Conservation (phyloP, 2,113 vertebrate genomes). For the Rattus norvegicus region DNA sequence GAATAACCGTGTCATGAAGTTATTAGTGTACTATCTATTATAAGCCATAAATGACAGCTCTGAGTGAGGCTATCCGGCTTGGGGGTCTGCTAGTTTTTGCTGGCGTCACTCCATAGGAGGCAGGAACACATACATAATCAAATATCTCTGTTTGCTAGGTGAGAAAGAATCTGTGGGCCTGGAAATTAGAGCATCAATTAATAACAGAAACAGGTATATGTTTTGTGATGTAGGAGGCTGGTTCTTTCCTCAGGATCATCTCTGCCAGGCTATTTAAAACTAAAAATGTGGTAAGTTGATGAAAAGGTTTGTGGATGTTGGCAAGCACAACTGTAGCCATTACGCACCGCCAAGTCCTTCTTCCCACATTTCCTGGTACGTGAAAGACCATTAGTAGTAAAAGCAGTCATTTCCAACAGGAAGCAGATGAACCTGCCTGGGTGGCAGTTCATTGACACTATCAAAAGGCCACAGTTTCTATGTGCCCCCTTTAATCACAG, state of each 20-base stretch:
- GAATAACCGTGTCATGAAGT: conserved; percentile 52
- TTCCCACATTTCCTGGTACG: neutral
- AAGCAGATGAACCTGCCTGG: neutral
- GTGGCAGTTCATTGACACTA: neutral
- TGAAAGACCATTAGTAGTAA: neutral
- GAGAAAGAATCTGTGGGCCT: neutral
- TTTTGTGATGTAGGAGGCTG: neutral
- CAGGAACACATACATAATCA: neutral
- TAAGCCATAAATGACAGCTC: conserved; percentile 62
- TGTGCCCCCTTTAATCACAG: neutral
- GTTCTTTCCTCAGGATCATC: neutral
- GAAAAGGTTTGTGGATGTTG: neutral
- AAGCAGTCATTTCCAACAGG: neutral
- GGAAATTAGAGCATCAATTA: conserved; percentile 9
- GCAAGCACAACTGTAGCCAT: neutral
- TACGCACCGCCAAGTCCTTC: neutral
- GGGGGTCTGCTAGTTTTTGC: neutral
- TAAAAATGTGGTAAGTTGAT: conserved; percentile 9
- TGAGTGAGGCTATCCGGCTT: conserved; percentile 6
- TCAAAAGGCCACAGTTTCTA: neutral
- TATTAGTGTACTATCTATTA: conserved; percentile 52
- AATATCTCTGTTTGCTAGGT: neutral
- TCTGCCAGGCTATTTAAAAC: neutral
- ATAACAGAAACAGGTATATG: neutral
- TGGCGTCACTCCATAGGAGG: neutral